phyloP scores from a whole-genome alignment of 2,888 invertebrate species.

The Coelogynopora nodosa region DNA sequence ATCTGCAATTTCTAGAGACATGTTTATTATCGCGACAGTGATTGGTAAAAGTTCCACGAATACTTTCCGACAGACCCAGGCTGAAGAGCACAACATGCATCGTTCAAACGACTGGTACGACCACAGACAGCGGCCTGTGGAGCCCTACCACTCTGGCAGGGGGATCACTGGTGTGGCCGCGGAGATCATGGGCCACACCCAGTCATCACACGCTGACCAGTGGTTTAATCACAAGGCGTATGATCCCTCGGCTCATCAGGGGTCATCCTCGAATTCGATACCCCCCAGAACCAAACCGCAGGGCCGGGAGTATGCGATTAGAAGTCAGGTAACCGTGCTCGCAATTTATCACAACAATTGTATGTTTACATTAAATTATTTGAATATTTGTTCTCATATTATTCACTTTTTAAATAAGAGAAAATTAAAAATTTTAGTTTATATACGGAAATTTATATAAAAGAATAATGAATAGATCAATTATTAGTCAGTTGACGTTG shows the following conservation, averaged over 20 bases:
- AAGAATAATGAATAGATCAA: too few relatives aligned
- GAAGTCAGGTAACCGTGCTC: background rate
- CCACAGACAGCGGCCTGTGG: background rate
- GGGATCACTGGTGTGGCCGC: background rate
- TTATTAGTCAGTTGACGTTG: too few relatives aligned
- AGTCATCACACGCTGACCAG: background rate
- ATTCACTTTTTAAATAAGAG: too few relatives aligned
- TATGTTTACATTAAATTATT: too few relatives aligned
- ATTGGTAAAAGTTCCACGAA: too few relatives aligned
- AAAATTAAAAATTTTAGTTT: too few relatives aligned
- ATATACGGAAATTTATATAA: too few relatives aligned
- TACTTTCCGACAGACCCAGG: background rate
- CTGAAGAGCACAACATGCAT: conserved; percentile 23
- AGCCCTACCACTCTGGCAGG: background rate
- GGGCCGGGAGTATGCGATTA: background rate
- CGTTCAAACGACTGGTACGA: conserved; percentile 19
- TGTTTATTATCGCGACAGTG: too few relatives aligned
- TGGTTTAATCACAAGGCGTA: conserved; percentile 39
- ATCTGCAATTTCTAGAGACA: too few relatives aligned
- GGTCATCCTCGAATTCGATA: background rate
- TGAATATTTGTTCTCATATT: too few relatives aligned
- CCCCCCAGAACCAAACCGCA: background rate
- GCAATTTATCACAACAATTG: too few relatives aligned
- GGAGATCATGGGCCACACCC: background rate
- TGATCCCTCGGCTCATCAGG: background rate